Base-by-base conservation (phyloP, 2,113 vertebrate species). In the Setophaga petechia region DNA sequence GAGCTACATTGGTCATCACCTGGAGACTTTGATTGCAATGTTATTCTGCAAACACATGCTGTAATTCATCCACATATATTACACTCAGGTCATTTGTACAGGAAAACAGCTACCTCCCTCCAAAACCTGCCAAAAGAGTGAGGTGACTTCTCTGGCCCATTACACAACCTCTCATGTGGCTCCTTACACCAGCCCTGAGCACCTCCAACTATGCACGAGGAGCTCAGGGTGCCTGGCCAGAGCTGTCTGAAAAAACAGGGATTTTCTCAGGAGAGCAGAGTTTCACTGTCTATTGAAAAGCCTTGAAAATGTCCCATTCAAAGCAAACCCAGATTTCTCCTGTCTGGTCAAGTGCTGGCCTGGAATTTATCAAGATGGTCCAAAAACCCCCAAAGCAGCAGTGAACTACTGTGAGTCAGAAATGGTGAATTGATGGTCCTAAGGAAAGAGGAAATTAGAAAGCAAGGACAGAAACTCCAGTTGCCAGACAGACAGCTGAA, bases 361-460 rank as follows among this genome's bases (percentile, higher is more conserved):
- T 69, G 24, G 31, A 88, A 44, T 54, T 84, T 68, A 81, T 27
- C 51, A 61, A 57, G 39, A 84, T 25, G 30, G 25, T 43, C 2
- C 12, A 46, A 59, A 49, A 47, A n/a, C 2, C 2, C 35, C 21
- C 52, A 18, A 59, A 61, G 2, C 14, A 4, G 30, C 7, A 37
- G 33, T 0, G 0, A 88, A 58, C 31, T 68, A 20, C 6, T 62
- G 8, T 11, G 31, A 69, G 17, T 62, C 41, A 63, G 19, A 55
- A 83, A 81, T 12, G 8, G 24, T 20, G 4, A 89, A 12, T 0
- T 78, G 55, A 62, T 31, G 49, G 24, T 16, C 31, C 20, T 12
- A 88, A 69, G 30, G 11, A 66, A 71, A 54, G 12, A 31, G 6
- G 12, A 76, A 75, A 87, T 27, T 5, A 35, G 27, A 82, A 79